These are phyloP conservation scores for Sitodiplosis mosellana DNA, from an alignment of 1,140 invertebrate genomes.

Conservation along the genomic window DNA sequence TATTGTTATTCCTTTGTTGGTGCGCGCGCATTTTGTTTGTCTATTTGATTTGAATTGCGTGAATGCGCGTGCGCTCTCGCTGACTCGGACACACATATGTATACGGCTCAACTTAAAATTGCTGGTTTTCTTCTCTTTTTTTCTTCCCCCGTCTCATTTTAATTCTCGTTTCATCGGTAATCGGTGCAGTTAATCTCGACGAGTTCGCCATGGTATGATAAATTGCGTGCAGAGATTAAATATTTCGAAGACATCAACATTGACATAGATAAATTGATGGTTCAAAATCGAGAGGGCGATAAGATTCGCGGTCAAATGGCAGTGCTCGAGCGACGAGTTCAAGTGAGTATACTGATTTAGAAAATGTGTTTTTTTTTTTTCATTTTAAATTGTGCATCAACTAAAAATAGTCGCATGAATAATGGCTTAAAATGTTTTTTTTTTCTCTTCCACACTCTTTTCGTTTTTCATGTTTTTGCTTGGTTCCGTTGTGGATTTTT, in stretches of 20 bases:
- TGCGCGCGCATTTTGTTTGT: too few species aligned
- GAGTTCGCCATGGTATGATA: conserved; percentile 29
- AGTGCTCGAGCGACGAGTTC: conserved; percentile 47
- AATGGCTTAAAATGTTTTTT: neutral
- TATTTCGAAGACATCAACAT: conserved; percentile 50
- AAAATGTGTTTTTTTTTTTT: too few species aligned
- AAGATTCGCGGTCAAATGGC: conserved; percentile 33
- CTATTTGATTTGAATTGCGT: neutral
- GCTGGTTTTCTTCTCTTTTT: neutral
- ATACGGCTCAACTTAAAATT: too few species aligned
- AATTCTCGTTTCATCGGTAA: too few species aligned
- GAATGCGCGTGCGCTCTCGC: neutral
- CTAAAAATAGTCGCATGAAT: too few species aligned
- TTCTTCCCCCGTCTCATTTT: conserved; percentile 7
- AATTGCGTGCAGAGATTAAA: conserved; percentile 42
- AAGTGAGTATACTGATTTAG: conserved; percentile 32
- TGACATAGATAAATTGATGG: conserved; percentile 38
- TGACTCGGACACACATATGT: neutral
- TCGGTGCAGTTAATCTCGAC: conserved; percentile 30
- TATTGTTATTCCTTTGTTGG: too few species aligned
- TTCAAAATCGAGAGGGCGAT: conserved; percentile 20
- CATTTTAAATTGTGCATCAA: too few species aligned
- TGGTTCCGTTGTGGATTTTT: neutral
- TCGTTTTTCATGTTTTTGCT: neutral
- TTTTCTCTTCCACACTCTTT: neutral